Base-by-base conservation (phyloP, 2,888 invertebrate genomes). In the Drosophila multiciliata region DNA sequence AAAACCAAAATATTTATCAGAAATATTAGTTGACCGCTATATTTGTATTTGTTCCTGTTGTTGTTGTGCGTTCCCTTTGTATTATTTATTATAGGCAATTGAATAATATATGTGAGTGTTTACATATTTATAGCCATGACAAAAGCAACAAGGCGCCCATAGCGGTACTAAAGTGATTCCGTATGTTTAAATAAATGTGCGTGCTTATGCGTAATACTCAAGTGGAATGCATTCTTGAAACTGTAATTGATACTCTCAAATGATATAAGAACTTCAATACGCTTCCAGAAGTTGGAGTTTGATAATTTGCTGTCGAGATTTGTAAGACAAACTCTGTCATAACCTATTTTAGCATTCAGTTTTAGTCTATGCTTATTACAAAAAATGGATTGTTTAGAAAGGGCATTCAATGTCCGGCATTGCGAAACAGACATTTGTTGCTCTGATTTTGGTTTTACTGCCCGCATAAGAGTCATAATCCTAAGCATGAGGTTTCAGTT, bases 71-170 rank as follows among this genome's bases (percentile, higher is more conserved):
- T 45, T 61, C 29, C 42, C 42, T 40, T 29, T 49, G 67, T 66
- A 60, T 68, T 68, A 69, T 65, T 71, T 71, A 85, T 85, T 85
- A 82, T 75, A 59, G 73, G 63, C 53, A 62, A 65, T 66, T 67
- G 58, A 67, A 76, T 69, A 76, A 75, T 83, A 61, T 57, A 26
- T 52, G 54, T 72, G 83, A 74, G 52, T 59, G 60, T 50, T 45
- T 42, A 36, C 26, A 79, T 64, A 88, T 85, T 82, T 85, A 87
- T 82, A 86, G 83, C 20, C 50, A 33, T 64, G 83, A 88, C 88
- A 88, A 82, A 64, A 38, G 49, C 40, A 32, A 59, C 38, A 63
- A 36, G 48, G 48, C 50, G 42, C 52, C 67, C 66, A 52, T 65
- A 60, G 48, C 55, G 53, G 29, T 53, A 48, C 36, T 23, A 38